Percentiles rank a stretch among this genome's conserved stretches.
These are phyloP conservation scores for Ptilonorhynchus violaceus DNA, from an alignment of 2,113 vertebrate genomes.

Conservation along the genomic window DNA sequence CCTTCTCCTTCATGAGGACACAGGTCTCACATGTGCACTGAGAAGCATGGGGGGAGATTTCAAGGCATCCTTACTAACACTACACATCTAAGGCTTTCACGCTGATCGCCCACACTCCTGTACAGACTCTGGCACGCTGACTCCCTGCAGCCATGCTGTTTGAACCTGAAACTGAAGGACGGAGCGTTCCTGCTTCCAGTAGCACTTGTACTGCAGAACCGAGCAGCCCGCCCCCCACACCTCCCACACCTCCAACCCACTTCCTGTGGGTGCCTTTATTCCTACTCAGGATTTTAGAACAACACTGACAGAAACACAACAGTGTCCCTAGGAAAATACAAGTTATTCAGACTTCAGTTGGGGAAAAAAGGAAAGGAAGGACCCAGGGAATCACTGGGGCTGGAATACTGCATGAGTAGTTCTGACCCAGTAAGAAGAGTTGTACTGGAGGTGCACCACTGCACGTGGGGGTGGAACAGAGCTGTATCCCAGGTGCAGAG, in stretches of 20 bases:
- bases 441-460: not conserved
- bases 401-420: not conserved
- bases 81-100: not conserved
- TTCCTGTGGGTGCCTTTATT: not conserved
- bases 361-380: not conserved
- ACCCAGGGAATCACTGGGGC: not conserved
- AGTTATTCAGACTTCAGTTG: not conserved
- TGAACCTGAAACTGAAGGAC: not conserved
- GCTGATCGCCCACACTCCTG: not conserved
- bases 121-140: not conserved
- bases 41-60: fast-evolving
- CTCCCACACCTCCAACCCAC: not conserved
- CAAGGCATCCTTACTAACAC: not conserved
- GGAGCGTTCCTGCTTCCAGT: not conserved
- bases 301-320: not conserved
- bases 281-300: not conserved
- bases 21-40: not conserved
- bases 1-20: not conserved
- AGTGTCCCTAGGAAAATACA: not conserved
- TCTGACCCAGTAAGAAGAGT: not conserved
- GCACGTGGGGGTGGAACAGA: not conserved
- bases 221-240: not conserved
- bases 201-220: not conserved
- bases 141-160: not conserved
- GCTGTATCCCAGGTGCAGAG: not conserved